Base-by-base conservation (phyloP, 2,888 invertebrate species). In the Drosophila tanythrix region DNA sequence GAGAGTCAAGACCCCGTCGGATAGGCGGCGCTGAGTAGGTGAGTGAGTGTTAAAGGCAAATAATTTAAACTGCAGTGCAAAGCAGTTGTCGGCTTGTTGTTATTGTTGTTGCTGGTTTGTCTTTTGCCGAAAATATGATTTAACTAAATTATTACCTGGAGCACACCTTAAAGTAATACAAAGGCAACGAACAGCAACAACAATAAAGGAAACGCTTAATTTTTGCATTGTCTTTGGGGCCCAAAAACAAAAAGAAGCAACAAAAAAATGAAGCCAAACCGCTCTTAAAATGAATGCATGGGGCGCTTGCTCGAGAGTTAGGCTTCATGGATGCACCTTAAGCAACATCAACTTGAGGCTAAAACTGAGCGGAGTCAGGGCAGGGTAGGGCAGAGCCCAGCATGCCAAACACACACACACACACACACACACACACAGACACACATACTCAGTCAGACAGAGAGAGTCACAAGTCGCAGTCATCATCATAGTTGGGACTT, bases 81-180 rank as follows among this genome's bases (percentile, higher is more conserved):
- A 65, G 64, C 74, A 65, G 50, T 66, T 64, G 64, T 38, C 36
- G 36, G 38, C 27, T 38, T 27, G 65, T 63, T 61, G 51, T 57
- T 48, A 38, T 27, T 61, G 48, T 53, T 59, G 36, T 55, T 53
- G 29, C 50, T 46, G 31, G 53, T 21, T 64, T 72, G 74, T 86
- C 73, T 76, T 86, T 81, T 79, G 79, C 85, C 88, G 74, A 86
- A 88, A 89, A 90, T 82, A 85, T 82, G 85, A 88, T 91, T 91
- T 91, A 90, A 87, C 89, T 90, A 90, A 92, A 92, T 92, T 92
- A 92, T 92, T 92, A 92, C 91, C 92, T 81, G 87, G 90, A 92
- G 91, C 91, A 91, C 91, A 92, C 91, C 91, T 92, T 92, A 90
- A 91, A 92, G 92, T 90, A 90, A 90, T 89, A 88, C 89, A 89